Evolutionary conservation across 1,140 invertebrate genomes (phyloP), one percentile per base, ranked within the genome.

Genomic region (Oedothorax gibbosus): DNA sequence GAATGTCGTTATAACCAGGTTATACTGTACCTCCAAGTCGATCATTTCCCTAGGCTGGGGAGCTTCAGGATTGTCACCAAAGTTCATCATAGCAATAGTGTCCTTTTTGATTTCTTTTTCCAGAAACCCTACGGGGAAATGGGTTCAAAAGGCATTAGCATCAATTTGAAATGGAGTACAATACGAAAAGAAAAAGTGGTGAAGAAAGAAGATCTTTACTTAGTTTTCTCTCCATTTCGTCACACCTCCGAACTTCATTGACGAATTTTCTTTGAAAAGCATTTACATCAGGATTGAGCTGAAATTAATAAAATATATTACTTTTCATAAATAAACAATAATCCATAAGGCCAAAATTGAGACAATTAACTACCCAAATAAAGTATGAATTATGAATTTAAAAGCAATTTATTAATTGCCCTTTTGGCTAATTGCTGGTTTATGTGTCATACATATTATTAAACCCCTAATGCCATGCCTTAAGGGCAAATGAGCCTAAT

Each of bases 1-100:
- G 35, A 35, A 35, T 35, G 35, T 2, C 5, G 35, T 5, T 35
- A 35, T 35, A 35, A 35, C n/a, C n/a, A n/a, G n/a, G n/a, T n/a
- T n/a, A 5, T 35, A 35, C 35, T 35, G 35, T 91, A 96, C 96
- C 93, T 98, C 97, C 85, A 99, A 91, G 90, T 99, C 96, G 88
- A 98, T 98, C 90, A 99, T 99, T 91, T 98, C 98, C 85, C 97
- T 93, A 9, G 98, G 97, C 89, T 96, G 97, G 7, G 98, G 98
- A 11, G 98, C 98, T 87, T 96, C 98, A 76, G 96, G 93, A 87
- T 98, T 96, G 86, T 94, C 98, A 1, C 97, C 97, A 82, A 96
- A 94, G 83, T 97, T 95, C 6, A 95, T 92, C 95, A 99, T 98
- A 0, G 96, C 96, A 86, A 99, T 95, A 10, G 93, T 93, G 90